Evolutionary conservation across 2,797 vertebrate genomes (phyloP), one percentile per base, ranked within the genome.

Genomic region (Sylvilagus floridanus): DNA sequence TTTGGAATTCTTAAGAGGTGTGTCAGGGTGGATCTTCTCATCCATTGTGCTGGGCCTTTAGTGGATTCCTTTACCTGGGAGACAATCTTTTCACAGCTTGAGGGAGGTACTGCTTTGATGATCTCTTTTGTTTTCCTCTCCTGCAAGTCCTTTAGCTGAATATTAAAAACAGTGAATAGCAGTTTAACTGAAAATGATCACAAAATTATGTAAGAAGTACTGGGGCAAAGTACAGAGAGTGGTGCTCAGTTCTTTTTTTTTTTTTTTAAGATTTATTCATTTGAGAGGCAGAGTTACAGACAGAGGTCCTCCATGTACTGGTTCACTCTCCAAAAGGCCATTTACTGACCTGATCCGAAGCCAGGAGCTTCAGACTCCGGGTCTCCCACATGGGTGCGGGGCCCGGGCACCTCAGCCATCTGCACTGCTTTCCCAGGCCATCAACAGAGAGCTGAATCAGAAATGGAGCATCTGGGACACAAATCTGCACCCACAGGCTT

Each of bases 91-190:
- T 81, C 72, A 72, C 91, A 93, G 60, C 52, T 94, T 93, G 91
- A 65, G 16, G 57, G 85, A 84, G 77, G 71, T 97, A 75, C 8
- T 22, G 17, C 62, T 57, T 91, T 95, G 35, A 11, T 94, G 72
- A 54, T 95, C 92, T 63, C 13, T 10, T 77, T 82, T 32, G 8
- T 13, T 78, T 24, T 76, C 50, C 24, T 75, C 3, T 79, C 14
- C 62, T 68, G 52, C 21, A 78, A 73, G 85, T 26, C n/a, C 81
- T 37, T 83, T 92, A 63, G 69, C 57, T 89, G 42, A 84, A 84
- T 88, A 35, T 96, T 88, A 82, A 86, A 95, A 96, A 76, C 73
- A 79, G 10, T 72, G 21, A 30, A n/a, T 92, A 88, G 11, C 35
- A 32, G 17, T 52, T 81, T 86, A 73, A 77, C 14, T 93, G 69